These are phyloP conservation scores for Atta texana DNA, from an alignment of 1,140 invertebrate species.

Conservation along the genomic window DNA sequence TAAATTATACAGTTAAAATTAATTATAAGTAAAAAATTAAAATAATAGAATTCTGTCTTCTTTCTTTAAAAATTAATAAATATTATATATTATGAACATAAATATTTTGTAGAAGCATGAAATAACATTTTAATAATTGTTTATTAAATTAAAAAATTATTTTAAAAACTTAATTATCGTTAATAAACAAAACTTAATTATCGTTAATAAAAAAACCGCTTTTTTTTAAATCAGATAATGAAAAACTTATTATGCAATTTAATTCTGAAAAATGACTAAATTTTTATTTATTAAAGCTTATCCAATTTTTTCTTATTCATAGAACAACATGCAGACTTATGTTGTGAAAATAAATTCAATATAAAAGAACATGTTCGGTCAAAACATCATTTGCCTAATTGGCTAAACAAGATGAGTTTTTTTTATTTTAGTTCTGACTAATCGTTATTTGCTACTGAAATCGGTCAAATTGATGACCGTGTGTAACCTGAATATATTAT, in stretches of 20 bases:
- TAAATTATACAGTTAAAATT: neutral
- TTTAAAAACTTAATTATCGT: neutral
- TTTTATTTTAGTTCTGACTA: constrained; percentile 69
- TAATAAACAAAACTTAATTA: neutral
- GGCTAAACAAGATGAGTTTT: neutral
- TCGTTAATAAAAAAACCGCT: neutral
- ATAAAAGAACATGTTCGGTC: neutral
- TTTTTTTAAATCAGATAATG: neutral
- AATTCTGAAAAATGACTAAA: neutral
- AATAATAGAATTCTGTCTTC: neutral
- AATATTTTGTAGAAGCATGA: neutral
- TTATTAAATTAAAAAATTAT: constrained; percentile 12
- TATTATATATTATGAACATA: neutral
- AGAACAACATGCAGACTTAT: neutral
- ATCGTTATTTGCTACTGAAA: constrained; percentile 75
- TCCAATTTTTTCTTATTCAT: neutral
- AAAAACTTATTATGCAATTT: neutral
- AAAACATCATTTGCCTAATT: neutral
- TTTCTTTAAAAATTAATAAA: neutral
- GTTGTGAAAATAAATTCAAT: neutral
- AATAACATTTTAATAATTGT: neutral
- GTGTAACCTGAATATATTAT: constrained; percentile 76
- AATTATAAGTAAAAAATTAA: constrained; percentile 5
- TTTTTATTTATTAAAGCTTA: neutral
- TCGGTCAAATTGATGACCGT: constrained; percentile 77